phyloP scores from a whole-genome alignment of 2,888 invertebrate genomes.

The Chromoteleia sp. region DNA sequence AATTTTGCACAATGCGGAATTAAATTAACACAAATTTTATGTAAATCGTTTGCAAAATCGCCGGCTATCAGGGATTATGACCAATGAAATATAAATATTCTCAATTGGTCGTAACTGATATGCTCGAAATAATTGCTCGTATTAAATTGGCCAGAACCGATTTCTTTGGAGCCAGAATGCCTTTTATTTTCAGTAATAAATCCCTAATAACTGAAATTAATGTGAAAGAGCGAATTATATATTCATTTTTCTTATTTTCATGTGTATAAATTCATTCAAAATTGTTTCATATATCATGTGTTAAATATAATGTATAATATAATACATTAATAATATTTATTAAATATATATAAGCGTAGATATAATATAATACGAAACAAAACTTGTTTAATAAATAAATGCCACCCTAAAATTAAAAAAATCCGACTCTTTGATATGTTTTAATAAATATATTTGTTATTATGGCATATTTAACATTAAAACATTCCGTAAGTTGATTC shows the following conservation, averaged over 20 bases:
- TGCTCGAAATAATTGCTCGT: constrained; percentile 27
- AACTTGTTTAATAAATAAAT: no score
- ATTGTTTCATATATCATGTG: background rate
- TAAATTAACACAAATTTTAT: no score
- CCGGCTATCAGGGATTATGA: background rate
- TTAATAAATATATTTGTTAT: no score
- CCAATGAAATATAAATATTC: constrained; percentile 20
- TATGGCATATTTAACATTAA: no score
- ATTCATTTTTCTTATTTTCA: background rate
- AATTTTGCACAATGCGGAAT: no score
- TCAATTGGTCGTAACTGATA: constrained; percentile 33
- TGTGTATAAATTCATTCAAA: background rate
- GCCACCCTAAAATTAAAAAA: no score
- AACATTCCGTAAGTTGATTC: no score
- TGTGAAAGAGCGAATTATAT: background rate
- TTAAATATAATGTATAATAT: background rate
- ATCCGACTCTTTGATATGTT: no score
- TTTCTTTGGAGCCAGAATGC: background rate
- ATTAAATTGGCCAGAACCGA: constrained; percentile 25
- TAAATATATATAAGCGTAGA: no score
- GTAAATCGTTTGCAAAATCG: no score
- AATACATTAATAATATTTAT: no score
- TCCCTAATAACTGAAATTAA: background rate
- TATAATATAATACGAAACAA: no score
- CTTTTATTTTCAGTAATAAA: constrained; percentile 16